Evolutionary conservation across 2,888 invertebrate genomes (phyloP), one percentile per base, ranked within the genome.

Genomic region (Ormyrus nitidulus): DNA sequence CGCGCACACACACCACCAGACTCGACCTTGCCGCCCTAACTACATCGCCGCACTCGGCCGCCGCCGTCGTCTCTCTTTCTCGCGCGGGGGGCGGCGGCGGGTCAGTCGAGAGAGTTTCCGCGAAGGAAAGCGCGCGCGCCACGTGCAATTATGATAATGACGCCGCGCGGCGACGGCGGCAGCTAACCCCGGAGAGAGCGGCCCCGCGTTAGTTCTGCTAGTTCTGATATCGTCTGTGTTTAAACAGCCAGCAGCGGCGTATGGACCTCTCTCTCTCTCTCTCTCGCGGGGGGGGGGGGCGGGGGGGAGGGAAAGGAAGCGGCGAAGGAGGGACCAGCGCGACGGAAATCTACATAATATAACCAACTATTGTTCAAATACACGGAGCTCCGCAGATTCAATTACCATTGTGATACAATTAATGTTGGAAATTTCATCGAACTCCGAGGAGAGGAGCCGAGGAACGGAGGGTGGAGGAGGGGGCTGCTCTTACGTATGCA

Each of bases 281-380:
- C 82, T 84, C 86, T 80, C 79, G 81, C 80, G 34, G 83, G 81
- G 78, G 79, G 81, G 8, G 10, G 75, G 79, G 64, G 69, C 73
- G 74, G 58, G 82, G 82, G 81, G 82, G 79, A 79, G 83, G 83
- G 79, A 76, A 83, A 80, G 76, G 77, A 80, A 49, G 58, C 76
- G 76, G 71, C 62, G 85, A 86, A 85, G 85, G 83, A 85, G 85
- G 84, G 86, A 86, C 86, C 86, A 88, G 88, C 85, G 85, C 86
- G 87, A 84, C 84, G 86, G 86, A 90, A 91, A 91, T 90, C 89
- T 90, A 89, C 90, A 91, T 91, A 90, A 90, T 90, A 90, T 90
- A 90, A 90, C 90, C 90, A 90, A 90, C 90, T 90, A 90, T 90
- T 90, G 90, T 90, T 90, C 90, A 90, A 90, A 90, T 90, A 90